Percentiles rank a stretch among this genome's conserved stretches.
phyloP scores from a whole-genome alignment of 2,888 invertebrate species.

The Eurytoma adleriae region DNA sequence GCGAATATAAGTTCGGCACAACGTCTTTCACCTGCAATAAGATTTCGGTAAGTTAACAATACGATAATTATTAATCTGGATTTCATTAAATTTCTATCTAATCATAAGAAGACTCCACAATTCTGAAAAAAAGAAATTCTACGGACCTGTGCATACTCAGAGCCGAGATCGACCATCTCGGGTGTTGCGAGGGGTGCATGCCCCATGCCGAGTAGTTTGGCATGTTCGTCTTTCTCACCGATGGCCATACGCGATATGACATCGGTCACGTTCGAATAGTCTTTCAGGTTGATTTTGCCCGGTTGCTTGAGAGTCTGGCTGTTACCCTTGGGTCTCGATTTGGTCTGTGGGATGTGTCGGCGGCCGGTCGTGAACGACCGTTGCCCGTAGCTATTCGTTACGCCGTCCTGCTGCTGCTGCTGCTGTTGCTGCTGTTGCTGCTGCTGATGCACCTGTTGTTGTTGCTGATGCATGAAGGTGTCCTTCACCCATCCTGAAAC shows the following conservation, averaged over 20 bases:
- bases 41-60: neutral
- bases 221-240: constrained; percentile 76
- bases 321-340: constrained; percentile 82
- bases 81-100: too few relatives aligned
- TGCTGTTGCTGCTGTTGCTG: constrained; percentile 66
- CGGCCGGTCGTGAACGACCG: constrained; percentile 86
- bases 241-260: constrained; percentile 84
- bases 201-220: constrained; percentile 72
- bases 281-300: constrained; percentile 92
- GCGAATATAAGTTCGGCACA: constrained; percentile 78
- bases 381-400: constrained; percentile 82
- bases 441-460: constrained; percentile 54
- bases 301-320: constrained; percentile 89
- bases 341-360: constrained; percentile 79
- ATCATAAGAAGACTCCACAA: too few relatives aligned
- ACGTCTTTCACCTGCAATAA: constrained; percentile 78
- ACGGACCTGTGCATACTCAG: constrained; percentile 82
- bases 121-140: neutral
- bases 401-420: constrained; percentile 71
- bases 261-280: constrained; percentile 92
- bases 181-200: constrained; percentile 87
- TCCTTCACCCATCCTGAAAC: constrained; percentile 79
- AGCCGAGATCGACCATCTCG: constrained; percentile 86
- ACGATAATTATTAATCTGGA: neutral
- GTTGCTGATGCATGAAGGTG: constrained; percentile 74